Evolutionary conservation across 2,113 vertebrate species (phyloP), one percentile per base, ranked within the genome.

Genomic region (Callionymus lyra): DNA sequence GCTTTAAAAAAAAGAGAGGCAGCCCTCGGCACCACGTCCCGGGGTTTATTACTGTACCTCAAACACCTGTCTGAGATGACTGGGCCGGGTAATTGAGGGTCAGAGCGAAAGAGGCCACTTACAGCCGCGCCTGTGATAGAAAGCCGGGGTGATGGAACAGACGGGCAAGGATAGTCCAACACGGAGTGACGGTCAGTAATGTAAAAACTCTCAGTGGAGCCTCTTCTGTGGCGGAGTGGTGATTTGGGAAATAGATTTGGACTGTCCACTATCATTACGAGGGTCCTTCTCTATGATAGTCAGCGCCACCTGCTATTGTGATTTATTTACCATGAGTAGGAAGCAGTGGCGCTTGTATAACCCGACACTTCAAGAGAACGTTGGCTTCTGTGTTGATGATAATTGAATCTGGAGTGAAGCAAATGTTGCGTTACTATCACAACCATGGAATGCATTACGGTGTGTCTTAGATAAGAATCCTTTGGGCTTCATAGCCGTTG

Each of bases 51-150:
- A 72, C 69, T 71, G 73, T 65, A 69, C 60, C 63, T 63, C 58
- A 63, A 70, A 27, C 69, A 80, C 62, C 70, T 79, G 70, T 77
- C 68, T 64, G 51, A 69, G 45, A 77, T 60, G 76, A 82, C 74
- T 73, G 68, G 63, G 42, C 58, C 12, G 49, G 59, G 70, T 79
- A 76, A 80, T 77, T 80, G 71, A 61, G 61, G 81, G 70, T 74
- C 78, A 79, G 58, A 64, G 47, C 59, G 59, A 59, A 64, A 66
- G 63, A 70, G 58, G 43, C 27, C 60, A 62, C 72, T 69, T 51
- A 62, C 41, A 69, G 43, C 55, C 57, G 59, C 36, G 47, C 60
- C 56, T 62, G 59, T 70, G 61, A 65, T 50, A 53, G 57, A 59
- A 64, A 44, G 46, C 42, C 53, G 57, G 66, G 65, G 64, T 68